These are phyloP conservation scores for Calidris pugnax DNA, from an alignment of 2,113 vertebrate genomes.

Conservation along the genomic window DNA sequence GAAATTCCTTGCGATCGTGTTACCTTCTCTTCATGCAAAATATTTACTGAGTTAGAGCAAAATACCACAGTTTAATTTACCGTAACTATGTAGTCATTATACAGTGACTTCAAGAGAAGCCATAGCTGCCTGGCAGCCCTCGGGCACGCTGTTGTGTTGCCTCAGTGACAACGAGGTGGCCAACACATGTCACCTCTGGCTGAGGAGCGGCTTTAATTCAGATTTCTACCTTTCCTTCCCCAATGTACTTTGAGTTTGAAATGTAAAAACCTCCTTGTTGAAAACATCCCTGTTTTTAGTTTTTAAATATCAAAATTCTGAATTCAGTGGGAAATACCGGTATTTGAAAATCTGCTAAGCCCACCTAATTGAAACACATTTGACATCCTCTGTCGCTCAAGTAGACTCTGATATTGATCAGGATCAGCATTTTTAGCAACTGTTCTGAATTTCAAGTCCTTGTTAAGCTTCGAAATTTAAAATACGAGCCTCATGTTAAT, in stretches of 20 bases:
- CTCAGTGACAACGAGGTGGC: not conserved
- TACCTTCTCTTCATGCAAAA: conserved; percentile 3
- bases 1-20: not conserved
- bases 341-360: not conserved
- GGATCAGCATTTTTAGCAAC: not conserved
- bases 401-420: not conserved
- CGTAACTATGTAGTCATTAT: not conserved
- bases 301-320: not conserved
- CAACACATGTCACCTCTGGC: not conserved
- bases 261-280: not conserved
- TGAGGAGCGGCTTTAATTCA: not conserved
- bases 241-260: not conserved
- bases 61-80: not conserved
- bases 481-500: not conserved
- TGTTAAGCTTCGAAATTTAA: not conserved
- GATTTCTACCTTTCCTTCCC: not conserved
- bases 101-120: not conserved
- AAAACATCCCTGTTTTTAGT: not conserved
- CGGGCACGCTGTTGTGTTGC: not conserved
- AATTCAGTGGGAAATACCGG: not conserved
- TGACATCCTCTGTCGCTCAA: rapidly evolving
- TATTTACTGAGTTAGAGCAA: not conserved
- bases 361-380: not conserved
- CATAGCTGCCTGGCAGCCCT: not conserved
- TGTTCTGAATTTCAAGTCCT: not conserved